Percentiles rank a stretch among this genome's conserved stretches.
These are phyloP conservation scores for Spicauda simplicius DNA, from an alignment of 2,888 invertebrate genomes.

Conservation along the genomic window DNA sequence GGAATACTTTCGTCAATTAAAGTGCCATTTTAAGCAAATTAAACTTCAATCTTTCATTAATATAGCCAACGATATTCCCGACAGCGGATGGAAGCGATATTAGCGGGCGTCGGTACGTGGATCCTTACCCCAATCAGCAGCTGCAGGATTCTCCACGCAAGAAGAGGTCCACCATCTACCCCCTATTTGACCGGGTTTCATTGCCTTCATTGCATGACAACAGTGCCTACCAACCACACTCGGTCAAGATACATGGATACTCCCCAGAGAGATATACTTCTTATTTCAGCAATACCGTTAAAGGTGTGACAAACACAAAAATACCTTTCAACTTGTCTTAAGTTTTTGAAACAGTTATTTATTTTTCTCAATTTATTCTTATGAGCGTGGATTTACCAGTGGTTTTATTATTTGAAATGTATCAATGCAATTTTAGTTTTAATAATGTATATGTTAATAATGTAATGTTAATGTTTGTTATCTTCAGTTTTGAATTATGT, in stretches of 20 bases:
- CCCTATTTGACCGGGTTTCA: conserved; percentile 59
- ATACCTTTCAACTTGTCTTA: conserved; percentile 50
- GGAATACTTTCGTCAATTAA: not conserved
- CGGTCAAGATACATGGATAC: conserved; percentile 66
- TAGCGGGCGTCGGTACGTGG: conserved; percentile 73
- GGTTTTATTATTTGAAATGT: not conserved
- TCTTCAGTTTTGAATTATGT: not conserved
- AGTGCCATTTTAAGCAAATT: not conserved
- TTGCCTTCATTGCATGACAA: conserved; percentile 52
- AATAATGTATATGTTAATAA: not conserved
- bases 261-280: conserved; percentile 75
- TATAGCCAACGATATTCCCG: conserved; percentile 74
- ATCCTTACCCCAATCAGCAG: conserved; percentile 76
- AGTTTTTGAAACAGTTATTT: conserved; percentile 1
- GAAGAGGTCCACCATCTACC: conserved; percentile 70
- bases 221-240: conserved; percentile 55
- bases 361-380: not conserved
- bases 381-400: not conserved
- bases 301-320: conserved; percentile 47
- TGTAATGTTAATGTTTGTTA: no score
- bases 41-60: conserved; percentile 62
- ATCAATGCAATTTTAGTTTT: not conserved
- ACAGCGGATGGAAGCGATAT: conserved; percentile 81
- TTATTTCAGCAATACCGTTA: conserved; percentile 64
- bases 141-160: conserved; percentile 76